Evolutionary conservation across 1,140 invertebrate species (phyloP).

Genomic region (Cryptotermes secundus): DNA sequence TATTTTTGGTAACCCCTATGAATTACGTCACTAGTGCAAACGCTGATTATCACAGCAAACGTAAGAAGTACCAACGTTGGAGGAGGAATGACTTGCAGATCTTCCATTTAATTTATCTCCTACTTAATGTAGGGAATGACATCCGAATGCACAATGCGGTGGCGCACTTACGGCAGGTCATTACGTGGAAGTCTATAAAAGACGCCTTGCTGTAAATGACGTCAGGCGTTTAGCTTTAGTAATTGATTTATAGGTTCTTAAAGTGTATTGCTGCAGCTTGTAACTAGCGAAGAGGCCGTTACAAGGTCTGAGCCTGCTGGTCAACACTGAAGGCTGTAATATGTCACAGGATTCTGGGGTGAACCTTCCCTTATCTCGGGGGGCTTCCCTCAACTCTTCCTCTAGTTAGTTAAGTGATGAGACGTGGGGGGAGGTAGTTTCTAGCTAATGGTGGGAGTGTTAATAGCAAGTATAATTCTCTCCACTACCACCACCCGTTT

Average conservation of each 20-base stretch:
- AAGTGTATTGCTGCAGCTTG: neutral
- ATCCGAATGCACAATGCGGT: no score
- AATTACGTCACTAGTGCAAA: no score
- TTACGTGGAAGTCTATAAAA: neutral
- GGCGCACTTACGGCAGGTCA: no score
- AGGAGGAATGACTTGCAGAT: no score
- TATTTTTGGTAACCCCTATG: no score
- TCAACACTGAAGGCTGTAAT: conserved; percentile 5
- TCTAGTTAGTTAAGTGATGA: conserved; percentile 9
- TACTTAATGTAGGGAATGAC: no score
- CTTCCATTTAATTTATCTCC: no score
- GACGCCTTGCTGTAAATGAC: neutral
- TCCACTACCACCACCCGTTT: neutral
- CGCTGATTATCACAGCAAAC: no score
- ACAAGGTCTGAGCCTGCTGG: neutral
- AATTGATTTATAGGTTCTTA: conserved; percentile 18
- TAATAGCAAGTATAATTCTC: conserved; percentile 18
- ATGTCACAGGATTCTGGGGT: neutral
- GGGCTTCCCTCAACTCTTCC: conserved; percentile 7
- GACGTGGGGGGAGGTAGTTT: neutral
- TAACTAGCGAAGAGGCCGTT: neutral
- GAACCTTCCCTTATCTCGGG: conserved; percentile 14
- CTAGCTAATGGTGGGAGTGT: conserved; percentile 13
- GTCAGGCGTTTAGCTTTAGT: neutral
- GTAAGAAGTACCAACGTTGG: no score